A percentile compares a stretch with the other conserved stretches of the same genome.
Evolutionary conservation across 1,140 invertebrate species (phyloP).

Genomic region (Lutraria rhynchaena): DNA sequence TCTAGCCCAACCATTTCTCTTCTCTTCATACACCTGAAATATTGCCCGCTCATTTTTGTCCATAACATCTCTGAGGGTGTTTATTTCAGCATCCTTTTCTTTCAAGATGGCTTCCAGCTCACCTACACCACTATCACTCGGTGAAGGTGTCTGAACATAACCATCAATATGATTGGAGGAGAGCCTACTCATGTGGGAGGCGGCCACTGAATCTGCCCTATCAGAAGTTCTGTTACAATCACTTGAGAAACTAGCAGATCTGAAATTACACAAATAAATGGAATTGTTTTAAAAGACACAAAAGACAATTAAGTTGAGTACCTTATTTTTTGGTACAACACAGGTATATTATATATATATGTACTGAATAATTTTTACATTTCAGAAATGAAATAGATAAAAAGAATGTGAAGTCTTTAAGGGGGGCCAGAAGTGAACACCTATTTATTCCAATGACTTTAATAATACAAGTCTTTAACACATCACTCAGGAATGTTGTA

Average conservation of each 20-base stretch:
- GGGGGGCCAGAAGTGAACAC: no score
- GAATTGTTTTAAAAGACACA: no score
- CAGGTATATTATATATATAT: no score
- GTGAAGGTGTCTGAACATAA: slow-evolving; percentile 87
- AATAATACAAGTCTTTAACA: no score
- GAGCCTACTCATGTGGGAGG: slow-evolving; percentile 70
- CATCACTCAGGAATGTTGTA: no score
- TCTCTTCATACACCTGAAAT: slow-evolving; percentile 86
- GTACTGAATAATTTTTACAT: no score
- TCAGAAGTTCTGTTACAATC: slow-evolving; percentile 65
- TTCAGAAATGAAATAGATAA: no score
- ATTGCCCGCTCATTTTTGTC: slow-evolving; percentile 91
- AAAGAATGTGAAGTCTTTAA: no score
- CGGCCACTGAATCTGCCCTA: slow-evolving; percentile 67
- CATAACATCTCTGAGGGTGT: slow-evolving; percentile 89
- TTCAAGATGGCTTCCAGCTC: slow-evolving; percentile 89
- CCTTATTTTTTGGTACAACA: no score
- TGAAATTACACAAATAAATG: slow-evolving; percentile 34
- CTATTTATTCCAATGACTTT: no score
- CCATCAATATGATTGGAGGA: slow-evolving; percentile 72
- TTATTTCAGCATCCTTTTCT: slow-evolving; percentile 89
- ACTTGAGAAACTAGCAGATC: slow-evolving; percentile 70
- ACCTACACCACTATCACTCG: slow-evolving; percentile 91
- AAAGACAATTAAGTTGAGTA: no score
- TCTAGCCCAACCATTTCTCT: slow-evolving; percentile 82